Percentiles rank a stretch among this genome's conserved stretches.
These are phyloP conservation scores for Brotula barbata DNA, from an alignment of 2,797 vertebrate species.

Conservation along the genomic window DNA sequence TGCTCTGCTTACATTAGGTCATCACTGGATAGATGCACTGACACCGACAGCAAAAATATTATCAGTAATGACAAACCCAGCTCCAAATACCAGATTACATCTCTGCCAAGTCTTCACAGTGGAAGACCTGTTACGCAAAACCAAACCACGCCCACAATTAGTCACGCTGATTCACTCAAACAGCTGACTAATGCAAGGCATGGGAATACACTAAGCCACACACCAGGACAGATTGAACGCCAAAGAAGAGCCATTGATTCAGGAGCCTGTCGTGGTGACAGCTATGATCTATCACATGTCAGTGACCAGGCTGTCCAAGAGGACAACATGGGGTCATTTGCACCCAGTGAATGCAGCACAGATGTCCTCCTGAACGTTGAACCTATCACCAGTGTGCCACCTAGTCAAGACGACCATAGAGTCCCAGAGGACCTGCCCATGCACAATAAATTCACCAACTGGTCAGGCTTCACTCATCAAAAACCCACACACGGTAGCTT, in stretches of 20 bases:
- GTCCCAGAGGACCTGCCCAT: slow-evolving; percentile 82
- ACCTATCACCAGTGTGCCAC: slow-evolving; percentile 44
- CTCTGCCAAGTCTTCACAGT: slow-evolving; percentile 26
- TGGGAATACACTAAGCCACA: slow-evolving; percentile 21
- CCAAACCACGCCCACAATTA: slow-evolving; percentile 28
- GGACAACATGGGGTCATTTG: slow-evolving; percentile 71
- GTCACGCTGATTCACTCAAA: slow-evolving; percentile 20
- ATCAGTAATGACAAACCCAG: slow-evolving; percentile 12
- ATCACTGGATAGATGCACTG: slow-evolving; percentile 29
- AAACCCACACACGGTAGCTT: slow-evolving; percentile 48
- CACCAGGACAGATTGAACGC: slow-evolving; percentile 11
- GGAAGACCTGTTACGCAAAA: slow-evolving; percentile 18
- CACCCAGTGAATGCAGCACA: slow-evolving; percentile 85
- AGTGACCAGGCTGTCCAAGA: slow-evolving; percentile 58
- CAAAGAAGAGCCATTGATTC: slow-evolving; percentile 30
- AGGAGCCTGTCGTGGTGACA: slow-evolving; percentile 34
- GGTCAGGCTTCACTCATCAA: slow-evolving; percentile 83
- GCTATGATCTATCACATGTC: slow-evolving; percentile 39
- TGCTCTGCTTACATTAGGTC: slow-evolving; percentile 32
- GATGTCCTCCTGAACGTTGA: slow-evolving; percentile 81
- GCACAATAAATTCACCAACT: slow-evolving; percentile 93
- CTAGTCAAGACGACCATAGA: slow-evolving; percentile 35
- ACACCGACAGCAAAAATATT: slow-evolving; percentile 32
- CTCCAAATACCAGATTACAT: slow-evolving; percentile 20
- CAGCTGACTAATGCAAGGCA: slow-evolving; percentile 20